These are phyloP conservation scores for Clupea harengus DNA, from an alignment of 2,113 vertebrate species.

Conservation along the genomic window DNA sequence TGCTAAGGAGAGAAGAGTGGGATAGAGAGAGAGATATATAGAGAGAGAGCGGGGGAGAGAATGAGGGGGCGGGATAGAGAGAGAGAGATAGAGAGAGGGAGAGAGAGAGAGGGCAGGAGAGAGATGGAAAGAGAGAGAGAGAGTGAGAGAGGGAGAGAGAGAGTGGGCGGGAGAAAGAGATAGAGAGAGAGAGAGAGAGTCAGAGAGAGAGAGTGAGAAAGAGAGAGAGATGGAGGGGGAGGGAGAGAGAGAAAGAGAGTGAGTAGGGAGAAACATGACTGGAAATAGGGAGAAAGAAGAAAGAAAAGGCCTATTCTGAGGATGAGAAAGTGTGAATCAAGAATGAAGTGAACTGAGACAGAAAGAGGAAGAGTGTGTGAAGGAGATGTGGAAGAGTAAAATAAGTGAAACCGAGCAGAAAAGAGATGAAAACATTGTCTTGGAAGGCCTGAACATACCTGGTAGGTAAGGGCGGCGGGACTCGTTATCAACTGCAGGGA, in stretches of 20 bases:
- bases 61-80: too few relatives aligned
- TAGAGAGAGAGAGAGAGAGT: too few relatives aligned
- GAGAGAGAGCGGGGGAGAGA: background rate
- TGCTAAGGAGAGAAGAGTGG: background rate
- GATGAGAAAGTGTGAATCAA: background rate
- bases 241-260: background rate
- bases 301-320: background rate
- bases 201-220: background rate
- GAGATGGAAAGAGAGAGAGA: background rate
- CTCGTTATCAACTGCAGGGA: conserved; percentile 72
- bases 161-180: background rate
- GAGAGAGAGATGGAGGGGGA: background rate
- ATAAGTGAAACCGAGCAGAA: background rate
- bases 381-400: background rate
- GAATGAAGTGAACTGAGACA: background rate
- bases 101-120: too few relatives aligned
- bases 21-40: conserved; percentile 1
- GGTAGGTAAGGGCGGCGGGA: conserved; percentile 63
- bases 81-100: too few relatives aligned
- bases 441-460: conserved; percentile 68
- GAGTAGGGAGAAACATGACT: background rate
- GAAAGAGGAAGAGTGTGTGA: background rate
- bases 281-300: background rate
- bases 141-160: background rate
- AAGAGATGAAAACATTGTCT: background rate